Percentiles rank a stretch among this genome's conserved stretches.
Evolutionary conservation across 1,140 invertebrate genomes (phyloP).

Genomic region (Papilio dardanus): DNA sequence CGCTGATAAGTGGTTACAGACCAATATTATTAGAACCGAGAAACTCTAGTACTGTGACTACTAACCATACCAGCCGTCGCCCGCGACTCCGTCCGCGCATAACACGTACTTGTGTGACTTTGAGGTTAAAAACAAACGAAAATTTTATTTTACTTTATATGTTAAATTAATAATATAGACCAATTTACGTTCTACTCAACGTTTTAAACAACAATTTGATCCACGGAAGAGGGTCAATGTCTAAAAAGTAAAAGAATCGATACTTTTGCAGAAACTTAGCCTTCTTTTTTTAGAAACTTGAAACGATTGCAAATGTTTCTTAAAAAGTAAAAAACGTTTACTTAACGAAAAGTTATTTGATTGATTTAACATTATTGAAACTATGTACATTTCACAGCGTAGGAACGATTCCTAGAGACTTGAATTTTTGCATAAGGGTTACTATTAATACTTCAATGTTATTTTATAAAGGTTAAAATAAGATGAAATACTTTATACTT

Average conservation of each 20-base stretch:
- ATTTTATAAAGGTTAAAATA: too few species aligned
- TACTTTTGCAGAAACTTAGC: background rate
- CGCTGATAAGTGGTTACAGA: background rate
- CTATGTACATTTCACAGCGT: too few species aligned
- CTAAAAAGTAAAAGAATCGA: conserved; percentile 4
- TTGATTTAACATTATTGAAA: background rate
- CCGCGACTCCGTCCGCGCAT: too few species aligned
- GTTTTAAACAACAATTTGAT: background rate
- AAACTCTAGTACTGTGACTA: too few species aligned
- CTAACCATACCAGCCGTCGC: too few species aligned
- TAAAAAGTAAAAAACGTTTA: conserved; percentile 6
- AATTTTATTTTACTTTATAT: background rate
- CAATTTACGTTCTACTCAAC: background rate
- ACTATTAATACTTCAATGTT: too few species aligned
- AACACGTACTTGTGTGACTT: background rate
- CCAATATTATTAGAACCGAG: too few species aligned
- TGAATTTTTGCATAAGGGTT: too few species aligned
- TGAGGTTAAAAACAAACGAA: background rate
- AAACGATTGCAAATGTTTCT: conserved; percentile 10
- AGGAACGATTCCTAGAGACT: too few species aligned
- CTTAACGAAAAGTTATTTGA: background rate
- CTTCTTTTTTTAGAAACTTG: conserved; percentile 16
- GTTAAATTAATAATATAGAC: background rate
- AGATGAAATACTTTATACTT: too few species aligned
- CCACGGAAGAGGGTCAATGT: conserved; percentile 6